These are phyloP conservation scores for Diceros bicornis DNA, from an alignment of 2,797 vertebrate species.

Conservation along the genomic window DNA sequence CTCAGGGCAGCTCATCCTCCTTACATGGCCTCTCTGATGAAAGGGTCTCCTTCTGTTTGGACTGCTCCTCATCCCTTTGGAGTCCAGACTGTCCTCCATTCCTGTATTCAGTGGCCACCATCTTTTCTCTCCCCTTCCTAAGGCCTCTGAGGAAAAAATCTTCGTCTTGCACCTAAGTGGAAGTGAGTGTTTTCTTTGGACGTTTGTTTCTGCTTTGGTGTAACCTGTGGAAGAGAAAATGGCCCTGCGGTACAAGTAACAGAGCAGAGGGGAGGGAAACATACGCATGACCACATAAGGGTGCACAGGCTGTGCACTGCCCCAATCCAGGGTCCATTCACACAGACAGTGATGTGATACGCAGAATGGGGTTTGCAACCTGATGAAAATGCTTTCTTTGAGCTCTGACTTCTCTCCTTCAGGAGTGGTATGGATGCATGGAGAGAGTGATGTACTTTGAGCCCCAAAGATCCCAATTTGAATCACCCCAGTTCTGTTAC, in stretches of 20 bases:
- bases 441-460: background rate
- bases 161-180: background rate
- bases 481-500: background rate
- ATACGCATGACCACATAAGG: fast-evolving
- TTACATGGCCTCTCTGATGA: background rate
- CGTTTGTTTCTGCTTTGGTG: background rate
- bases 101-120: background rate
- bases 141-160: background rate
- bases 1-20: fast-evolving
- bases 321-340: background rate
- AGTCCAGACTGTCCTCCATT: background rate
- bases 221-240: background rate
- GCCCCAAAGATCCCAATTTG: background rate
- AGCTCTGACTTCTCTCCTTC: background rate
- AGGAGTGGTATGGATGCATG: background rate
- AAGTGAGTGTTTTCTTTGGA: background rate
- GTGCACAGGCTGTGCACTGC: background rate
- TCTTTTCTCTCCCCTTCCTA: background rate
- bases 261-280: background rate
- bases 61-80: background rate
- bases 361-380: background rate
- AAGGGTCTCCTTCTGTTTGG: background rate
- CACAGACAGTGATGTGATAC: fast-evolving
- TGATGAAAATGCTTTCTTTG: background rate
- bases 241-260: too few relatives aligned